Base-by-base conservation (phyloP, 2,797 vertebrate species). In the Anas flavirostris region DNA sequence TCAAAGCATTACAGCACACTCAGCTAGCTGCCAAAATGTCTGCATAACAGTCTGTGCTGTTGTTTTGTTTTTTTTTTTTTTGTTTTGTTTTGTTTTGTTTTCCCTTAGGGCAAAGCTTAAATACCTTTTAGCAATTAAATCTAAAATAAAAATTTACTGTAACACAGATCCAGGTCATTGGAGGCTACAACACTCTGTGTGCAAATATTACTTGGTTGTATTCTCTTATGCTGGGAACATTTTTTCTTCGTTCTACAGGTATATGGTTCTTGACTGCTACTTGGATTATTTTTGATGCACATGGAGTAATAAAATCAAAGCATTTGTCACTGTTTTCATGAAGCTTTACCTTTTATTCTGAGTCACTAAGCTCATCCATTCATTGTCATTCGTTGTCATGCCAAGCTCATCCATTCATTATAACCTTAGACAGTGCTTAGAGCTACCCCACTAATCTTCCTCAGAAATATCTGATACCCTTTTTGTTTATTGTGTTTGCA, bases 121-220 rank as follows among this genome's bases (percentile, higher is more conserved):
- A 90, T 58, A 6, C 0, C 10, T 82, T 78, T 74, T 67, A 86
- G 23, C 16, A 85, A 92, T 70, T 46, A 82, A 77, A 64, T 74
- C 59, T 18, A 5, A 33, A 33, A 67, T 41, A 60, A 43, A 7
- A 55, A 33, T 39, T 83, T 82, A 31, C 86, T 89, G 80, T 89
- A 85, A 67, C 12, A 37, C 8, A 77, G 23, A 90, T 67, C 35
- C 9, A 31, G 9, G 23, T 80, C 21, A 62, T n/a, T 74, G 14
- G 5, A 59, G n/a, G 3, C 9, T 13, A 58, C 31, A 5, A 2
- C 2, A 66, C 1, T 44, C n/a, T 53, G n/a, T 25, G 4, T 8
- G 8, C 46, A 87, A 76, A 79, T 33, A 64, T 6, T 50, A 3
- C 2, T 69, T 72, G 33, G 9, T 10, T 70, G 6, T 35, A 66